Evolutionary conservation across 2,113 vertebrate species (phyloP), one percentile per base, ranked within the genome.

Genomic region (Myrmecophaga tridactyla): DNA sequence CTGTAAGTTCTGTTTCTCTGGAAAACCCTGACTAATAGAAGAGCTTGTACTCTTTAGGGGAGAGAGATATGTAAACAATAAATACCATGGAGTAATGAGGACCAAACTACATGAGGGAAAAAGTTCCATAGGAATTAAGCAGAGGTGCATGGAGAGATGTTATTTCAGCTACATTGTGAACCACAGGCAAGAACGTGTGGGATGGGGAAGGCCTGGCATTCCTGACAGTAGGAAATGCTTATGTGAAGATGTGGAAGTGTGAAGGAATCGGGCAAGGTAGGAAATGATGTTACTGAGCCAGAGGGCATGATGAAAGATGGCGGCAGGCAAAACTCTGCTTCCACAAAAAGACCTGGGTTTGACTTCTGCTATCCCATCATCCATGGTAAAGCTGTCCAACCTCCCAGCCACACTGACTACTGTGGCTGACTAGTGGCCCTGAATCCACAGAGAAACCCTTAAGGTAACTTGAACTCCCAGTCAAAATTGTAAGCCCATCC

Each of bases 371-470:
- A 0, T 5, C 56, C 36, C 3, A 0, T 12, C 2, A 51, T 76
- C 46, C 17, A 7, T 7, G n/a, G 27, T 17, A 39, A 56, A 84
- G 48, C 48, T 41, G 41, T 41, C 14, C 41, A 6, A 1, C 10
- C 51, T 46, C 75, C 43, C 10, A 36, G 53, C 23, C 27, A 17
- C 0, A 12, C 2, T 31, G 81, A 20, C 31, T 1, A 1, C 53
- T 4, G 12, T 7, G 36, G 41, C 34, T 7, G 4, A 31, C 12
- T 14, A 0, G 0, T 7, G 46, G 36, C 5, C n/a, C 75, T 20
- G 36, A 21, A 21, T 65, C n/a, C 62, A 15, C 2, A 6, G 20
- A 9, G 63, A 51, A 62, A 34, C 8, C 0, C n/a, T n/a, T 3
- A 11, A 3, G 43, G 58, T 58, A 14, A 23, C 29, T 36, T 3